Evolutionary conservation across 2,797 vertebrate species (phyloP), one percentile per base, ranked within the genome.

Genomic region (Ceryle rudis): DNA sequence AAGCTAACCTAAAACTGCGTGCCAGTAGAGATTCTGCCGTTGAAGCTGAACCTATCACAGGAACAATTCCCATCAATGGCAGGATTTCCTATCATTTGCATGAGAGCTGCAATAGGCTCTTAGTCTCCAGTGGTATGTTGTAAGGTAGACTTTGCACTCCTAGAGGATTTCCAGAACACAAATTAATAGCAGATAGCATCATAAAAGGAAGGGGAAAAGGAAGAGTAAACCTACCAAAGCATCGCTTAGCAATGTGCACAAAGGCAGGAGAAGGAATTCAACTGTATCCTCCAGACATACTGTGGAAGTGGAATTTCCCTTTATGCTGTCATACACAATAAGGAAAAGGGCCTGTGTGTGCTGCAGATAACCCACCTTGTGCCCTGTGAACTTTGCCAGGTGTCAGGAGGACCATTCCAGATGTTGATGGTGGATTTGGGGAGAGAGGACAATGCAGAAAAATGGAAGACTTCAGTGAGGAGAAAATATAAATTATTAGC

Each of bases 51-150:
- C n/a, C 61, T 58, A 6, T 9, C 31, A 5, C 42, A 69, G 79
- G 81, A 96, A 44, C 75, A 44, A 1, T 66, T 62, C 58, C 58
- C 83, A 62, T 95, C 80, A 96, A 73, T 82, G 90, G 60, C 95
- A 96, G 92, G 95, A 96, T 95, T 96, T 95, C 93, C 93, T 79
- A 44, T 19, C 31, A 6, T 52, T 70, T 22, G 28, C 81, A n/a
- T 7, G 61, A 66, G 11, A 93, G 66, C 58, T 90, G 5, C 37
- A 11, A 37, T 49, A 66, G 62, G 35, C n/a, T 46, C 47, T 29
- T 2, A 23, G 25, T 39, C 73, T 60, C 39, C 77, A 17, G 47
- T 2, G 5, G 6, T 6, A 2, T 5, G 41, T 37, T 85, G 13
- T 26, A 26, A 46, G 80, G 80, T 9, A 52, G 83, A 7, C 52